phyloP scores from a whole-genome alignment of 37 sponge, comb jelly and placozoan genomes.

The Hexactinellida sp. region DNA sequence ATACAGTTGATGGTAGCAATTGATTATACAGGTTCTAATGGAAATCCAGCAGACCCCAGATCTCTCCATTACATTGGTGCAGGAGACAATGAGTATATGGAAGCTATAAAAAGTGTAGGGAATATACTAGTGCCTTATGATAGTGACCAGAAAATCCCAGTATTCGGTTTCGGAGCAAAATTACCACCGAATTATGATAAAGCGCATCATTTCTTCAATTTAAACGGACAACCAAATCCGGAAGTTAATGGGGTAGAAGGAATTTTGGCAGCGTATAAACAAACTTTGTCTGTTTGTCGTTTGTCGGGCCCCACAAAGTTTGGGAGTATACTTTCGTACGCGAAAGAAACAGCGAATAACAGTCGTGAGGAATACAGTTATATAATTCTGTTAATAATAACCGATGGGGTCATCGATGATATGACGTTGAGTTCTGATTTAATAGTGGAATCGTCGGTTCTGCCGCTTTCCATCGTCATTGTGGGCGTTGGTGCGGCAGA shows the following conservation, averaged over 20 bases:
- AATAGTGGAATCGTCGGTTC: constrained; percentile 59
- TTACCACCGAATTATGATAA: constrained; percentile 18
- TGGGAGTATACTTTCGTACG: not conserved
- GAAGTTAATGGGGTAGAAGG: constrained; percentile 31
- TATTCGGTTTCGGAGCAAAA: constrained; percentile 36
- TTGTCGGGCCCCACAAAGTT: not conserved
- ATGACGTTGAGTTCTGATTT: constrained; percentile 57
- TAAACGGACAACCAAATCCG: constrained; percentile 24
- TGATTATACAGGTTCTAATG: constrained; percentile 45
- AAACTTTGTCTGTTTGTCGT: not conserved
- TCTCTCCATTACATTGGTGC: not conserved
- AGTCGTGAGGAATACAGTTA: not conserved
- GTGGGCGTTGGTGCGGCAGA: constrained; percentile 86
- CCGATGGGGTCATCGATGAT: constrained; percentile 73
- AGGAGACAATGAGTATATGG: constrained; percentile 53
- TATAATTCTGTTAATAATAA: not conserved
- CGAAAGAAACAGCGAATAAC: not conserved
- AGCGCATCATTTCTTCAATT: constrained; percentile 28
- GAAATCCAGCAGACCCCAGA: not conserved
- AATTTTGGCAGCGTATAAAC: not conserved
- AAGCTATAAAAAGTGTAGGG: constrained; percentile 66
- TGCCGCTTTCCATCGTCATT: constrained; percentile 77
- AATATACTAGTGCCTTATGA: constrained; percentile 67
- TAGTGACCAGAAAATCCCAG: constrained; percentile 25
- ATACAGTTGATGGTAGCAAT: constrained; percentile 58